These are phyloP conservation scores for Aptenodytes patagonicus DNA, from an alignment of 2,113 vertebrate genomes.

Conservation along the genomic window DNA sequence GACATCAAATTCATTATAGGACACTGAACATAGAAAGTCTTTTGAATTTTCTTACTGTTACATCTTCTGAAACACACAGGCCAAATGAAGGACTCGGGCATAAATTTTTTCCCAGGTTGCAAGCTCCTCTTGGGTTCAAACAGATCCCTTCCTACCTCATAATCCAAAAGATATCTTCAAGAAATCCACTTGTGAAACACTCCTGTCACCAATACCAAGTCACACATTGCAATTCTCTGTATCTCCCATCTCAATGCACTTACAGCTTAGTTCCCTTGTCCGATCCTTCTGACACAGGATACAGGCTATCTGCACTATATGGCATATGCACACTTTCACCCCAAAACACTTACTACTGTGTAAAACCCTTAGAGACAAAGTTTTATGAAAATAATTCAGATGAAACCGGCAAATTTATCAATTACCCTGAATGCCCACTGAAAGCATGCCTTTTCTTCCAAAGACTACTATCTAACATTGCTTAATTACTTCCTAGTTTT, in stretches of 20 bases:
- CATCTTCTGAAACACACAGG: neutral
- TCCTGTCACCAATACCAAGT: neutral
- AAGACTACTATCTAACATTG: neutral
- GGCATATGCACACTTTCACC: neutral
- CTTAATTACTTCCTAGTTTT: neutral
- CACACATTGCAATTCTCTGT: neutral
- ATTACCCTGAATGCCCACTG: neutral
- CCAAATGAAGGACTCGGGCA: neutral
- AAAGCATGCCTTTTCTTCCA: neutral
- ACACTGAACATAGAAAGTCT: neutral
- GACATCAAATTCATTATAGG: neutral
- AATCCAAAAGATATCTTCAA: neutral
- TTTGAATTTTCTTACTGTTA: neutral
- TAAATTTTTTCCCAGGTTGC: neutral
- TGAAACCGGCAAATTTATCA: rapidly evolving
- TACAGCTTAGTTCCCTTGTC: neutral
- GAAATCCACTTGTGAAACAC: neutral
- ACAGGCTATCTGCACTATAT: no score
- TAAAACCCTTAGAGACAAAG: neutral
- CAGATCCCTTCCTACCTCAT: neutral
- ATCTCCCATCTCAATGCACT: neutral
- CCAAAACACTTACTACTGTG: neutral
- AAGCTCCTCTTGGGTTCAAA: neutral
- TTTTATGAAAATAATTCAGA: neutral
- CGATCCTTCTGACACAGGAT: neutral